Conservation (phyloP, 1,140 invertebrate species). For the Drosophila yakuba region DNA sequence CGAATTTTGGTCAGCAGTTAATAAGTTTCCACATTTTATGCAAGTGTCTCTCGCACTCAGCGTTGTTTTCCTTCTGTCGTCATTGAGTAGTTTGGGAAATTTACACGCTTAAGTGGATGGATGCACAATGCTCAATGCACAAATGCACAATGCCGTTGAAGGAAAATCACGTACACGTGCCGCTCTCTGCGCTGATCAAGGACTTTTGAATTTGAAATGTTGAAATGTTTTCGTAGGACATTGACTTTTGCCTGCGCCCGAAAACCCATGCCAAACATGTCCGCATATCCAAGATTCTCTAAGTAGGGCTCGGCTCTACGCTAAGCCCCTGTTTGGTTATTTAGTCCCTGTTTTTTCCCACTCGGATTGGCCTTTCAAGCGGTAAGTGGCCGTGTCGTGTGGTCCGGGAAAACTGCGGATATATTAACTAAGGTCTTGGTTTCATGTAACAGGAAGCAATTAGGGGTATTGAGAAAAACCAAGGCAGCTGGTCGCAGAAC, state of each 20-base stretch:
- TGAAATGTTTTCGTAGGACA: constrained; percentile 56
- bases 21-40: constrained; percentile 82
- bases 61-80: constrained; percentile 35
- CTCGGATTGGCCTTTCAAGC: constrained; percentile 42
- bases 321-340: constrained; percentile 75
- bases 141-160: background rate
- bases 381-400: constrained; percentile 38
- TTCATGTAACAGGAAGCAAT: constrained; percentile 20
- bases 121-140: background rate
- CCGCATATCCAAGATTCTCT: constrained; percentile 21
- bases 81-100: constrained; percentile 65
- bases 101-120: constrained; percentile 66
- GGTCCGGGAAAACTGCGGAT: constrained; percentile 18
- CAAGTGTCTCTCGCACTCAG: constrained; percentile 57
- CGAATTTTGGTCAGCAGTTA: constrained; percentile 66
- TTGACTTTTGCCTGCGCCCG: constrained; percentile 70
- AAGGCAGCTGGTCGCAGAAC: background rate
- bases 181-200: constrained; percentile 28
- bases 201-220: constrained; percentile 40
- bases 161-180: constrained; percentile 62
- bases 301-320: constrained; percentile 64
- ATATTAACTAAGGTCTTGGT: constrained; percentile 26
- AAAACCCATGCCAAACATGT: constrained; percentile 40
- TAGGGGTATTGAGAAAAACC: constrained; percentile 1
- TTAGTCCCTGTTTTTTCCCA: constrained; percentile 52